Conservation (phyloP, 2,888 invertebrate genomes). For the Ariolimax columbianus region DNA sequence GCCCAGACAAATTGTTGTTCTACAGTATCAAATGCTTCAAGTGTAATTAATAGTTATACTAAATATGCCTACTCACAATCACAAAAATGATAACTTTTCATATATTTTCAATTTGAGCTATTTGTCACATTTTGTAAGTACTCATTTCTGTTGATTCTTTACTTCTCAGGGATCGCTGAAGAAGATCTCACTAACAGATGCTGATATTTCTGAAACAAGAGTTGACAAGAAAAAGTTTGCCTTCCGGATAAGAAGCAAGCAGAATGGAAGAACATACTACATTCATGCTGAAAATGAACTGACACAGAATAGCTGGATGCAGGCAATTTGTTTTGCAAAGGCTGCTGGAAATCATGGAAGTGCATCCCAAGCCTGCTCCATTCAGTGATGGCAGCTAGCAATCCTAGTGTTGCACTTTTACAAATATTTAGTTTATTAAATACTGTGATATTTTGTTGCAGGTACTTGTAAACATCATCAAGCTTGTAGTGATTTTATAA, state of each 20-base stretch:
- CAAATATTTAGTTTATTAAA: constrained; percentile 6
- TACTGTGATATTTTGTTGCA: constrained; percentile 22
- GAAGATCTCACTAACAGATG: constrained; percentile 73
- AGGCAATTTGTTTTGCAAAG: constrained; percentile 78
- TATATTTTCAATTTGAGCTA: too few species aligned
- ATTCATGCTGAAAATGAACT: constrained; percentile 76
- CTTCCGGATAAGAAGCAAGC: constrained; percentile 75
- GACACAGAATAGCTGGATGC: constrained; percentile 77
- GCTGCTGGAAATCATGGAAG: constrained; percentile 73
- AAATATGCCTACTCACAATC: too few species aligned
- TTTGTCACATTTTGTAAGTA: background rate
- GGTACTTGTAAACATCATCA: background rate
- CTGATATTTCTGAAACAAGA: constrained; percentile 75
- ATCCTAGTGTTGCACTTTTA: background rate
- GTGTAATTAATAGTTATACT: too few species aligned
- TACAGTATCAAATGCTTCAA: too few species aligned
- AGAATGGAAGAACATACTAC: constrained; percentile 74
- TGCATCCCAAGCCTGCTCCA: constrained; percentile 74
- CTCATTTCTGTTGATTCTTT: constrained; percentile 54
- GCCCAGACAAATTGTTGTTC: too few species aligned
- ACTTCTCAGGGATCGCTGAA: constrained; percentile 71
- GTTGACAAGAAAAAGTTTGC: constrained; percentile 76
- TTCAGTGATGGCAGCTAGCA: constrained; percentile 64
- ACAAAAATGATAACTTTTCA: too few species aligned
- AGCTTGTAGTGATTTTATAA: constrained; percentile 4